These are phyloP conservation scores for Eueremaeus valkanovi DNA, from an alignment of 2,888 invertebrate species.

Conservation along the genomic window DNA sequence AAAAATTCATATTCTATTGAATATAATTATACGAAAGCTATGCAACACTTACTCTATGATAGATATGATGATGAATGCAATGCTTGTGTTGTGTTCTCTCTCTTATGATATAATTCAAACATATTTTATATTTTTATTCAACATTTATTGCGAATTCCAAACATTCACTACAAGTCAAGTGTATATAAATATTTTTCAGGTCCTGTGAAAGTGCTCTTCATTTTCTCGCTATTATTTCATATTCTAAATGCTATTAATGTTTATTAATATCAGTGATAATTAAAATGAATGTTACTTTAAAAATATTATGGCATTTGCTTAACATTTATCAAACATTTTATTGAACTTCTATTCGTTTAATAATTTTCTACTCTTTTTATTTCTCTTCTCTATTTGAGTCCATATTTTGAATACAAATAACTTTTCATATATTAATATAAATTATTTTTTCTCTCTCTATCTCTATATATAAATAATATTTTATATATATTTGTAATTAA, in stretches of 20 bases:
- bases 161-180: neutral
- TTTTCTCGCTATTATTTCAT: neutral
- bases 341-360: no score
- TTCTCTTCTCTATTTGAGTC: neutral
- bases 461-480: no score
- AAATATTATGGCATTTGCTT: constrained; percentile 11
- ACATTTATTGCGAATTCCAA: neutral
- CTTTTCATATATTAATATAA: no score
- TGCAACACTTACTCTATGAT: constrained; percentile 18
- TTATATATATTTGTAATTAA: no score
- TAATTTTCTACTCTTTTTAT: neutral
- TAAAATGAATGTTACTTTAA: constrained; percentile 18
- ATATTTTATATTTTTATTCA: neutral
- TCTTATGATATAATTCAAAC: neutral
- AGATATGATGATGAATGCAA: neutral
- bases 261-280: constrained; percentile 25
- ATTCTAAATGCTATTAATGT: constrained; percentile 7
- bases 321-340: neutral
- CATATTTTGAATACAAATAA: neutral
- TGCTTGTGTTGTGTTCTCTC: neutral
- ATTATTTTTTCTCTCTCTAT: no score
- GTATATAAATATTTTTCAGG: neutral
- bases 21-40: neutral
- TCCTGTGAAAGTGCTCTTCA: neutral
- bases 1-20: neutral